A percentile compares a stretch with the other conserved stretches of the same genome.
Evolutionary conservation across 1,140 invertebrate species (phyloP).

Genomic region (Muscidifurax raptorellus): DNA sequence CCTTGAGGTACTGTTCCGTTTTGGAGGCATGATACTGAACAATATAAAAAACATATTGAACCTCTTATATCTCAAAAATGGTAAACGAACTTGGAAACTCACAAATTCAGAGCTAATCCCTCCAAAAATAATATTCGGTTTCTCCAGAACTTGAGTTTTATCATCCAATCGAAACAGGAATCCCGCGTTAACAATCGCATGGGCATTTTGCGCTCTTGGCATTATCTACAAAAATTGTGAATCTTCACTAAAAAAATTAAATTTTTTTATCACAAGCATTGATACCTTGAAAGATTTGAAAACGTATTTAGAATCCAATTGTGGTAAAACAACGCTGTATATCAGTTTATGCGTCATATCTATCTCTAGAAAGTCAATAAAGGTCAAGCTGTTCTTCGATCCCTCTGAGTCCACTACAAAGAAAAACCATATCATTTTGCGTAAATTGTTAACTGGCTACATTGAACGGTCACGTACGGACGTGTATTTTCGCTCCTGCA

Average conservation of each 20-base stretch:
- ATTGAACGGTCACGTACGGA: constrained; percentile 71
- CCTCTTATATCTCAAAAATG: not conserved
- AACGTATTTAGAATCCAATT: constrained; percentile 71
- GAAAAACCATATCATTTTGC: not conserved
- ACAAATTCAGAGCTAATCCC: constrained; percentile 83
- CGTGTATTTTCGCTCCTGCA: constrained; percentile 79
- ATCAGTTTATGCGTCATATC: constrained; percentile 82
- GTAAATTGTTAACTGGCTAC: not conserved
- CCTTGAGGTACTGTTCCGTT: constrained; percentile 81
- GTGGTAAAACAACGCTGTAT: constrained; percentile 77
- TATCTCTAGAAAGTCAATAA: constrained; percentile 77
- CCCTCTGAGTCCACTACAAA: constrained; percentile 63
- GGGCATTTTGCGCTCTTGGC: constrained; percentile 87
- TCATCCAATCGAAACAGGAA: constrained; percentile 81
- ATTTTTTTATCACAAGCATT: not conserved
- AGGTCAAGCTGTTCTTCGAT: constrained; percentile 63
- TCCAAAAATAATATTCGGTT: constrained; percentile 77
- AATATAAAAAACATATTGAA: not conserved
- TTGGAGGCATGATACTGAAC: constrained; percentile 78
- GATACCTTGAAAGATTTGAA: constrained; percentile 79
- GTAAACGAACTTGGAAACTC: constrained; percentile 57
- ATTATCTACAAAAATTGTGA: constrained; percentile 78
- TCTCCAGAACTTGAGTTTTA: constrained; percentile 70
- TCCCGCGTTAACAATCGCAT: constrained; percentile 88
- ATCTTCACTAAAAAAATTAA: constrained; percentile 14